phyloP scores from a whole-genome alignment of 2,113 vertebrate species.

The Spilogale gracilis region DNA sequence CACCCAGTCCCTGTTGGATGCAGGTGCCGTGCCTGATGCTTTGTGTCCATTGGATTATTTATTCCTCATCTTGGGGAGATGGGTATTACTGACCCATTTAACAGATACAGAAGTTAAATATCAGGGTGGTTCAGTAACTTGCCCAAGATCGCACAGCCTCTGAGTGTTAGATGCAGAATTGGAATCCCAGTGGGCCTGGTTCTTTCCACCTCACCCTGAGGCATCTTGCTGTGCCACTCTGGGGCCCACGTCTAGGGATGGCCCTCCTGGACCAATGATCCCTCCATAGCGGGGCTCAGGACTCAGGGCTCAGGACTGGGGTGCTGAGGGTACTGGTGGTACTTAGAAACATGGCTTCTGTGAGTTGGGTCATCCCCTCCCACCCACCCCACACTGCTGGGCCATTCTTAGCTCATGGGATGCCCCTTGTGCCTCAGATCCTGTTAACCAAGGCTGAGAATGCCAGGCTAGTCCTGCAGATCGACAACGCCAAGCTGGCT shows the following conservation, averaged over 20 bases:
- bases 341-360: background rate
- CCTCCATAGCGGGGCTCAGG: background rate
- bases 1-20: accelerated
- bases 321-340: background rate
- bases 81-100: background rate
- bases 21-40: accelerated
- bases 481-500: conserved; percentile 87
- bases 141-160: background rate
- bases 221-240: background rate
- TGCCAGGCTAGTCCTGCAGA: conserved; percentile 83
- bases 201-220: background rate
- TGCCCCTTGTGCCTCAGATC: conserved; percentile 74
- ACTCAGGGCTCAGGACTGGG: background rate
- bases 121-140: background rate
- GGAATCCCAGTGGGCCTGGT: background rate
- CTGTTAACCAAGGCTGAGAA: conserved; percentile 81
- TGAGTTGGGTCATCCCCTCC: background rate
- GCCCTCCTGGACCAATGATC: background rate
- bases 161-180: background rate
- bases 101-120: background rate
- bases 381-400: background rate
- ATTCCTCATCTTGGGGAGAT: background rate
- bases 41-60: background rate
- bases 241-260: background rate
- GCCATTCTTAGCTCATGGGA: background rate